Base-by-base conservation (phyloP, 2,888 invertebrate species). In the Noctuana brunneofusca region DNA sequence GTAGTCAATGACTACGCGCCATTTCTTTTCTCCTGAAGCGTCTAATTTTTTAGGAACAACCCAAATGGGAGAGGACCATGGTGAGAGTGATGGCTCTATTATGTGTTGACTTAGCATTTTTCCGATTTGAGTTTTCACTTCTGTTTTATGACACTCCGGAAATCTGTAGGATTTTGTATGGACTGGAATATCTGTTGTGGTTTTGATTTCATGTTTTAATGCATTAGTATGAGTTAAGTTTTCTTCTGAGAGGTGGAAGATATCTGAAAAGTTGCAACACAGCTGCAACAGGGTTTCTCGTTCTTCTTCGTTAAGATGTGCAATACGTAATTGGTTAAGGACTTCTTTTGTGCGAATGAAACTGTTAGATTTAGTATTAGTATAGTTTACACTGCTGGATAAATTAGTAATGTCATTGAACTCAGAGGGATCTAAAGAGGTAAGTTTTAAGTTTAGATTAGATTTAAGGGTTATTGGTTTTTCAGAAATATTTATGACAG, bases 1-100 rank as follows among this genome's bases (percentile, higher is more conserved):
- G 20, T 66, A 64, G 53, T 67, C 67, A 22, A 65, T 64, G 9
- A 63, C 58, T 18, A 67, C 41, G n/a, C 41, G 41, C 41, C 41
- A 41, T 41, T 41, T 41, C 8, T 16, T 41, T 41, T 41, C 41
- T 1, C 41, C 41, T 14, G 41, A 41, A 11, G 41, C 41, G 3
- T 41, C 41, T 41, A 41, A 8, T 3, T 41, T 41, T 8, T 41
- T 41, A 2, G 41, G 41, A 3, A 41, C 41, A 0, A 41, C 41
- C 41, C 41, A 41, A 41, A 41, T 48, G 12, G 48, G 48, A 22
- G 48, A 48, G 5, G 48, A 48, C 48, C 48, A 48, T 1, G 48
- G 48, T 1, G 48, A 48, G 1, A 48, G 6, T 12, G 48, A 48
- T 48, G 48, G 48, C 5, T 48, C n/a, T 20, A 48, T 48, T n/a